These are phyloP conservation scores for Eupithecia tripunctaria DNA, from an alignment of 2,888 invertebrate species.

Conservation along the genomic window DNA sequence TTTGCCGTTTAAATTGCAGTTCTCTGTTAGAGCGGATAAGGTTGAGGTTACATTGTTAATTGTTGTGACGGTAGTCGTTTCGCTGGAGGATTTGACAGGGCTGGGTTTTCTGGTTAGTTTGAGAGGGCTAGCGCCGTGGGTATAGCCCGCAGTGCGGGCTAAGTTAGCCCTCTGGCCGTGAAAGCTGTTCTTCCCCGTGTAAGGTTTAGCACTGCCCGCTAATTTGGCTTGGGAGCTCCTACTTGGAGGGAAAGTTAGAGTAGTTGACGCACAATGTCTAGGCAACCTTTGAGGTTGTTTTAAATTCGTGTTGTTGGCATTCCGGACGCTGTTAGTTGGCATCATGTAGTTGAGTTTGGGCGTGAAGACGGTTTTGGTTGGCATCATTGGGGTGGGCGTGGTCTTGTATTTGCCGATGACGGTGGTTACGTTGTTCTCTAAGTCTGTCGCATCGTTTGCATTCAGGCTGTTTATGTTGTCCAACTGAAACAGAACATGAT, in stretches of 20 bases:
- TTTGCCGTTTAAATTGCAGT: conserved; percentile 78
- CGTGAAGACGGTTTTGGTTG: conserved; percentile 72
- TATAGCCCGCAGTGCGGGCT: conserved; percentile 71
- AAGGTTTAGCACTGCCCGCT: conserved; percentile 65
- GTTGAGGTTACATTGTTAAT: conserved; percentile 74
- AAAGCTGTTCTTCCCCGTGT: conserved; percentile 72
- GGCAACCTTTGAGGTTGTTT: conserved; percentile 69
- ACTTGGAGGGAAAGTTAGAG: conserved; percentile 79
- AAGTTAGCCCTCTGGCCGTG: conserved; percentile 78
- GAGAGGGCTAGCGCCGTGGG: conserved; percentile 69
- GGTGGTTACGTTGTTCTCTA: conserved; percentile 76
- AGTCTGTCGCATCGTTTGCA: conserved; percentile 71
- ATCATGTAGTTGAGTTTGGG: conserved; percentile 79
- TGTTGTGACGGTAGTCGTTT: conserved; percentile 61
- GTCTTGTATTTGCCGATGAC: conserved; percentile 80
- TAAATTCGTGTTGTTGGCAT: conserved; percentile 72
- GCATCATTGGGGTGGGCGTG: conserved; percentile 74
- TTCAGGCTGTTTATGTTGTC: conserved; percentile 73
- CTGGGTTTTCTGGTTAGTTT: conserved; percentile 70
- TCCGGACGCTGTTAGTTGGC: conserved; percentile 77
- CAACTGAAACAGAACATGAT: conserved; percentile 58
- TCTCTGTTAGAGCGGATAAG: conserved; percentile 75
- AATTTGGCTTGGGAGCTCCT: conserved; percentile 71
- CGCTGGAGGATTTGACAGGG: conserved; percentile 58
- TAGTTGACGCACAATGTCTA: conserved; percentile 73